These are phyloP conservation scores for Recurvirostra avosetta DNA, from an alignment of 2,113 vertebrate genomes.

Conservation along the genomic window DNA sequence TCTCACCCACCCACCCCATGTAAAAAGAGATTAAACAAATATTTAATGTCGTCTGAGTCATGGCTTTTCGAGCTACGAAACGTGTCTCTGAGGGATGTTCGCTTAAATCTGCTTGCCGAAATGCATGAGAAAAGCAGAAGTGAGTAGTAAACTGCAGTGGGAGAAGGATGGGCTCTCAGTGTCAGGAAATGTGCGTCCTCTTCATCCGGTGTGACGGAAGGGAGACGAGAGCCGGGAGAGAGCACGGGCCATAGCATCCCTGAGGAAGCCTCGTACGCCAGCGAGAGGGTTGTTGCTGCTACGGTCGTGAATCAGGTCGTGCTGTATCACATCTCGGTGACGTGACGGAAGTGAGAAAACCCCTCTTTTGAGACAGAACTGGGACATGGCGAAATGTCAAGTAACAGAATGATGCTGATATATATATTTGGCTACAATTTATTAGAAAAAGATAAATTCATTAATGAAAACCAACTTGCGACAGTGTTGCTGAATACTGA, in stretches of 20 bases:
- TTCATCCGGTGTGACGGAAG: fast-evolving
- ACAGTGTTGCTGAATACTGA: neutral
- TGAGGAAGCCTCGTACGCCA: neutral
- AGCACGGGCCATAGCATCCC: fast-evolving
- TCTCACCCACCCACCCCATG: neutral
- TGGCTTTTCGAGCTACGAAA: neutral
- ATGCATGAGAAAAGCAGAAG: neutral
- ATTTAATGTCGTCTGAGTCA: slow-evolving; percentile 6
- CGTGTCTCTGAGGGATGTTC: fast-evolving
- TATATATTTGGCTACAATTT: neutral
- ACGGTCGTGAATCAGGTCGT: fast-evolving
- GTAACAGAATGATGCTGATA: neutral
- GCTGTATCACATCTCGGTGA: neutral
- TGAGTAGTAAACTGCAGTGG: neutral
- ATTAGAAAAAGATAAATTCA: neutral
- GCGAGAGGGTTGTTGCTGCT: neutral
- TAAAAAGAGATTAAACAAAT: slow-evolving; percentile 49
- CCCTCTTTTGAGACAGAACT: neutral
- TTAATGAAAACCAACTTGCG: neutral
- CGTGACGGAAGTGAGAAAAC: fast-evolving
- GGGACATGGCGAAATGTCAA: neutral
- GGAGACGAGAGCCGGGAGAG: neutral
- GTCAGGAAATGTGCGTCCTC: neutral
- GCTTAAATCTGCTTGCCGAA: neutral
- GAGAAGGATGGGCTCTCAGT: neutral